These are phyloP conservation scores for Acronicta aceris DNA, from an alignment of 2,888 invertebrate species.

Conservation along the genomic window DNA sequence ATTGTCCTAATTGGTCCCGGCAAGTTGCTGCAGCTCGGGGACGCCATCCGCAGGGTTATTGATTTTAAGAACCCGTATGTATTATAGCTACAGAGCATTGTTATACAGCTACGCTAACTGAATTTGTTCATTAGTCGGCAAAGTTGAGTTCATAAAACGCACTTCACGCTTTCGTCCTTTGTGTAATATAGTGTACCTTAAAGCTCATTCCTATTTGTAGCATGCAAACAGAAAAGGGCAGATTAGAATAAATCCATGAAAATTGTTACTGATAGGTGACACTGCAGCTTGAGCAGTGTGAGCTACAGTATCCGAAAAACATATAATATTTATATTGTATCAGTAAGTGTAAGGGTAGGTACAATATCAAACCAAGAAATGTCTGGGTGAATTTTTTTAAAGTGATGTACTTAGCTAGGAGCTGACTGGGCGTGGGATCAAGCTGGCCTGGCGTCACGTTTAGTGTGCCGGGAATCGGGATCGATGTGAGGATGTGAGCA, in stretches of 20 bases:
- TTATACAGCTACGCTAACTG: slow-evolving; percentile 15
- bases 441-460: slow-evolving; percentile 64
- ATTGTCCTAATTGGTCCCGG: slow-evolving; percentile 5
- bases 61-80: slow-evolving; percentile 54
- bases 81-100: slow-evolving; percentile 29
- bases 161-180: not conserved
- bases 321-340: too few species aligned
- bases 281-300: too few species aligned
- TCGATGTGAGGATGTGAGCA: slow-evolving; percentile 64
- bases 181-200: not conserved
- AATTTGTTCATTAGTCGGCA: slow-evolving; percentile 10
- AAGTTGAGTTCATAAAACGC: not conserved
- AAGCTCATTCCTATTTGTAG: not conserved
- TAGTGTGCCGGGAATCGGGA: slow-evolving; percentile 65
- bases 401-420: slow-evolving; percentile 8
- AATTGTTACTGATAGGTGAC: too few species aligned
- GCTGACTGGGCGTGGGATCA: slow-evolving; percentile 15
- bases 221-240: too few species aligned
- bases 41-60: slow-evolving; percentile 49
- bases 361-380: not conserved
- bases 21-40: slow-evolving; percentile 29
- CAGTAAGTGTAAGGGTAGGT: too few species aligned
- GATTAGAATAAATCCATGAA: too few species aligned
- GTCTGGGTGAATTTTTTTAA: slow-evolving; percentile 1
- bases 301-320: too few species aligned